Conservation (phyloP, 1,140 invertebrate genomes). For the Cherax destructor region DNA sequence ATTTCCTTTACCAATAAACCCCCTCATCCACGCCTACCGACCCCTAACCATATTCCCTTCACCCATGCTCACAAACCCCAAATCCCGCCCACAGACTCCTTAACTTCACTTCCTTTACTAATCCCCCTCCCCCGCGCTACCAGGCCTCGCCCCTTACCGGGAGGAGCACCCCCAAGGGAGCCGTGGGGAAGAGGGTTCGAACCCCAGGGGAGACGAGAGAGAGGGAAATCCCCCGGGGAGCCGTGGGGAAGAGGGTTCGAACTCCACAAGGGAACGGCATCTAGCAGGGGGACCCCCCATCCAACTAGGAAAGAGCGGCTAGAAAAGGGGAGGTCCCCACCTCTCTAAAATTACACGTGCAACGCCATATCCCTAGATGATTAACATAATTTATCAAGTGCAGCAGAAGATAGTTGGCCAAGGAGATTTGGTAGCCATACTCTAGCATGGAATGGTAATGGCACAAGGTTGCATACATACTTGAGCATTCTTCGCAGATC, state of each 20-base stretch:
- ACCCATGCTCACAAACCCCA: conserved; percentile 15
- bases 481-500: no score
- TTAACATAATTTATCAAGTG: no score
- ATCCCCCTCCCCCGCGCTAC: conserved; percentile 16
- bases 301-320: background rate
- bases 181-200: conserved; percentile 22
- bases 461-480: no score
- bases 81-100: background rate
- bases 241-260: conserved; percentile 23
- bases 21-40: background rate
- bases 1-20: no score
- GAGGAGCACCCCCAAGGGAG: conserved; percentile 31
- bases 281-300: conserved; percentile 5
- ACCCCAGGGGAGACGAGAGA: conserved; percentile 7
- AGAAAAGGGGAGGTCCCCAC: no score
- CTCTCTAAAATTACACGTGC: no score
- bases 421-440: no score
- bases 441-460: no score
- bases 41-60: background rate
- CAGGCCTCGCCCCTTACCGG: conserved; percentile 27
- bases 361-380: no score
- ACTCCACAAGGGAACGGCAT: background rate
- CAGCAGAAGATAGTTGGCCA: no score
- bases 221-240: conserved; percentile 20
- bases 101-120: no score